Percentiles rank a stretch among this genome's conserved stretches.
These are phyloP conservation scores for Epinephelus moara DNA, from an alignment of 2,113 vertebrate genomes.

Conservation along the genomic window DNA sequence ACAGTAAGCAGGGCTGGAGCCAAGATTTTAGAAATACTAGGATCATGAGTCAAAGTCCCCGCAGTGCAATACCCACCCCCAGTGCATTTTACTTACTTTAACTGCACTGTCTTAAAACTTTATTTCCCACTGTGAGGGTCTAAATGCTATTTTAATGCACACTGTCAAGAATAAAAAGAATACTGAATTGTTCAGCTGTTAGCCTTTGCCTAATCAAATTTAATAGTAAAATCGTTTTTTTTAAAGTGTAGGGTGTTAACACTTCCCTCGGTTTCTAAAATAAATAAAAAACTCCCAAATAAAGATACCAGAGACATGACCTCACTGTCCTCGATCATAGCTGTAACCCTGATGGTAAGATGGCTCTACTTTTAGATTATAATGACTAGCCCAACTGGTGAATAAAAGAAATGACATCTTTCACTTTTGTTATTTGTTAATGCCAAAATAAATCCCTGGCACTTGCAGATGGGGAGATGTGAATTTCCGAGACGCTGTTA, in stretches of 20 bases:
- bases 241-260: background rate
- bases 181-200: background rate
- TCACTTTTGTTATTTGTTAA: background rate
- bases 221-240: background rate
- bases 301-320: background rate
- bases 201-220: background rate
- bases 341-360: background rate
- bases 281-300: background rate
- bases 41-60: background rate
- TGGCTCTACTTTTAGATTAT: background rate
- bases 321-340: background rate
- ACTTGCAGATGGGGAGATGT: background rate
- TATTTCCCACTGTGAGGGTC: background rate
- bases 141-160: background rate
- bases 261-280: background rate
- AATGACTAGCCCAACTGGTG: background rate
- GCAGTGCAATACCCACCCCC: background rate
- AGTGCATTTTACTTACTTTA: background rate
- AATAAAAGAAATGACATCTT: background rate
- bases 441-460: background rate
- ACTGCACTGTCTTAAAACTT: background rate
- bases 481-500: background rate
- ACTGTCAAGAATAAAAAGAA: background rate
- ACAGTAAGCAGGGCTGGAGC: background rate
- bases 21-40: background rate